Conservation (phyloP, 2,797 vertebrate species). For the Eupleurogrammus muticus region DNA sequence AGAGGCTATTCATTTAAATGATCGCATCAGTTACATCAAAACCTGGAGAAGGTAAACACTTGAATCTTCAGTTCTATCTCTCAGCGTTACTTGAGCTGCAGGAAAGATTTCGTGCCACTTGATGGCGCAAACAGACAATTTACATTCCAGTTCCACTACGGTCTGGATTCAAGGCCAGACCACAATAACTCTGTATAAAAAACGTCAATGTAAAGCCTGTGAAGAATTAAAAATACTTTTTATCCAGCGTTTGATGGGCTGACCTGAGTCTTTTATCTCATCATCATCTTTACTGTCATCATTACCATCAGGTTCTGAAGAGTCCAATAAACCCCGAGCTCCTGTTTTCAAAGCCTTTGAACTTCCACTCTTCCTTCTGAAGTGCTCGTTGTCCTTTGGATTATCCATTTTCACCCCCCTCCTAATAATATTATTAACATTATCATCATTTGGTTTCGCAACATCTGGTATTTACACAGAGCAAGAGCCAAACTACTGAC, state of each 20-base stretch:
- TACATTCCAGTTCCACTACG: neutral
- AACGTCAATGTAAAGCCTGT: neutral
- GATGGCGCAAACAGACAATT: slow-evolving; percentile 41
- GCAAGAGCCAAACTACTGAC: neutral
- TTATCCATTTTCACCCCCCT: slow-evolving; percentile 57
- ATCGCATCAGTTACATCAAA: neutral
- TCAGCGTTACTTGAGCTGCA: neutral
- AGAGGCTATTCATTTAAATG: too few species aligned
- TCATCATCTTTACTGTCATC: slow-evolving; percentile 24
- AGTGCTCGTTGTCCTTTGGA: slow-evolving; percentile 53
- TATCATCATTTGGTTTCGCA: slow-evolving; percentile 18
- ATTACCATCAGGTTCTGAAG: slow-evolving; percentile 46
- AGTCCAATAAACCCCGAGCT: slow-evolving; percentile 30
- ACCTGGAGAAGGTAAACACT: neutral
- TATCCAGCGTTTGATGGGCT: neutral
- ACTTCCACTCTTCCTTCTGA: slow-evolving; percentile 48
- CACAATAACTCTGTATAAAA: neutral
- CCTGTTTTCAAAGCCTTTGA: slow-evolving; percentile 56
- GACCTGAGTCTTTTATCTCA: slow-evolving; percentile 12
- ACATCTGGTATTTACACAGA: slow-evolving; percentile 18
- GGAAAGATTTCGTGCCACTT: slow-evolving; percentile 27
- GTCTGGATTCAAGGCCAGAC: neutral
- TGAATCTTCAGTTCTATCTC: neutral
- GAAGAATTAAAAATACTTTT: slow-evolving; percentile 2
- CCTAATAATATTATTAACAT: slow-evolving; percentile 26